A percentile compares a stretch with the other conserved stretches of the same genome.
These are phyloP conservation scores for Pachycephala philippinensis DNA, from an alignment of 2,113 vertebrate genomes.

Conservation along the genomic window DNA sequence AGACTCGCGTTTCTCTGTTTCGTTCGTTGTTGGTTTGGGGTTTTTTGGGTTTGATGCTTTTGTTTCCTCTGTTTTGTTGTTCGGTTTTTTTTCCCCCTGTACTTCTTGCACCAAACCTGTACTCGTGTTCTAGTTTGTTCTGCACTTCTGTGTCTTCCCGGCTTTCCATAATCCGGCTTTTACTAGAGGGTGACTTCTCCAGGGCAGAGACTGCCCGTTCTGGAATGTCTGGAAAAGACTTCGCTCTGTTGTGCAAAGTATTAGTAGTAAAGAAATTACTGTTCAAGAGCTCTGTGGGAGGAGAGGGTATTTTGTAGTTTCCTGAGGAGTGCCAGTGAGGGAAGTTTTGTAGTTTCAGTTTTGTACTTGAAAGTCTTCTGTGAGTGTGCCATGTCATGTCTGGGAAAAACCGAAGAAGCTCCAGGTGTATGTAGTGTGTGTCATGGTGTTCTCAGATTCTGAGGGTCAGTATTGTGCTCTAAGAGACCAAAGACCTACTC, in stretches of 20 bases:
- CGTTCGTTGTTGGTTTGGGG: background rate
- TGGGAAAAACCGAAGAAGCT: background rate
- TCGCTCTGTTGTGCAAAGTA: background rate
- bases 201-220: background rate
- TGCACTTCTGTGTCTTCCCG: background rate
- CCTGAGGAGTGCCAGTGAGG: background rate
- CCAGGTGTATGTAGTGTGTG: background rate
- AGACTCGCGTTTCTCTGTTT: background rate
- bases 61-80: background rate
- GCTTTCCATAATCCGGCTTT: background rate
- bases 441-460: background rate
- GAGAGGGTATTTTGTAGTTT: background rate
- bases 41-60: background rate
- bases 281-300: background rate
- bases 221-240: background rate
- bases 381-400: background rate
- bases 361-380: background rate
- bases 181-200: background rate
- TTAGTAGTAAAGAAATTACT: background rate
- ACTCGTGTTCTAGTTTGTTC: background rate
- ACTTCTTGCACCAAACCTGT: background rate
- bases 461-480: background rate
- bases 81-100: background rate
- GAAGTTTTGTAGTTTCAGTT: background rate
- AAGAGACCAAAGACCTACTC: background rate